A percentile compares a stretch with the other conserved stretches of the same genome.
These are phyloP conservation scores for Plectus sambesii DNA, from an alignment of 1,140 invertebrate genomes.

Conservation along the genomic window DNA sequence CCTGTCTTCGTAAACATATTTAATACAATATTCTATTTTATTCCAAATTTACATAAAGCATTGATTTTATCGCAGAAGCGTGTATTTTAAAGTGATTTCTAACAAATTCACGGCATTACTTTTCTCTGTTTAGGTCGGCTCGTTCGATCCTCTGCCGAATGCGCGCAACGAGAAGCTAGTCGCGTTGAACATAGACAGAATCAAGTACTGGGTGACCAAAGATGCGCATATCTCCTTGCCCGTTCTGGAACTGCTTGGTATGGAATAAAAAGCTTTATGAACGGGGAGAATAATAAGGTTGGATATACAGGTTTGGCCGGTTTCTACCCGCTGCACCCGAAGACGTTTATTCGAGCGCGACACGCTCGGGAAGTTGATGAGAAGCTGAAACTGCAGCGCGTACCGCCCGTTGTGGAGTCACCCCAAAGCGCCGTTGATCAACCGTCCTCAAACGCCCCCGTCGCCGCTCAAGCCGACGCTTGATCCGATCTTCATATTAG, in stretches of 20 bases:
- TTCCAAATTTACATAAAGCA: too few relatives aligned
- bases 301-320: conserved; percentile 37
- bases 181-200: conserved; percentile 73
- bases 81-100: too few relatives aligned
- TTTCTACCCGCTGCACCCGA: conserved; percentile 39
- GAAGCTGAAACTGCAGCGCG: conserved; percentile 11
- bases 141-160: conserved; percentile 78
- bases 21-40: too few relatives aligned
- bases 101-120: conserved; percentile 9
- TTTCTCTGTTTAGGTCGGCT: conserved; percentile 62
- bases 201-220: conserved; percentile 67
- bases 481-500: too few relatives aligned
- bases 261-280: conserved; percentile 12
- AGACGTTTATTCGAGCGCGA: conserved; percentile 38
- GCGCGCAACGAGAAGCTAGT: conserved; percentile 72
- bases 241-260: conserved; percentile 63
- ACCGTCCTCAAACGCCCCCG: too few relatives aligned
- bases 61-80: not conserved
- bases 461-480: too few relatives aligned
- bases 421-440: too few relatives aligned
- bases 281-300: conserved; percentile 1
- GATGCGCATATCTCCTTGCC: conserved; percentile 60
- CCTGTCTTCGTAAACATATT: too few relatives aligned
- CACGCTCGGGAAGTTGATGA: conserved; percentile 18
- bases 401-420: too few relatives aligned